These are phyloP conservation scores for Episyrphus balteatus DNA, from an alignment of 1,140 invertebrate genomes.

Conservation along the genomic window DNA sequence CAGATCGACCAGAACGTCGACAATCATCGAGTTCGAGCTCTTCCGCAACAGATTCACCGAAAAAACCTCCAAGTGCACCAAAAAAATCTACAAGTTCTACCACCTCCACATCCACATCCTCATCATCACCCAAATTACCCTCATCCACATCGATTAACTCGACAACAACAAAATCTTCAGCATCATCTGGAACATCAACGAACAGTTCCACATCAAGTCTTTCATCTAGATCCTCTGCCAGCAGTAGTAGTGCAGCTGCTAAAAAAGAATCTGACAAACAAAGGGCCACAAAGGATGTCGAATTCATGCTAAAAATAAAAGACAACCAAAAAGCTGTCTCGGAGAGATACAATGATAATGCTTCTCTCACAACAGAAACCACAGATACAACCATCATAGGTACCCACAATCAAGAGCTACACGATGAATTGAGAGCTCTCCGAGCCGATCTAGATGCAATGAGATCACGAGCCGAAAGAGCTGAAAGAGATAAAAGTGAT, in stretches of 20 bases:
- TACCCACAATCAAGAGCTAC: constrained; percentile 37
- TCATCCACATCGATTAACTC: background rate
- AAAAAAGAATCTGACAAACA: constrained; percentile 14
- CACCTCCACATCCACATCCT: constrained; percentile 6
- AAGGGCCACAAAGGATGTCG: constrained; percentile 37
- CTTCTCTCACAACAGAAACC: constrained; percentile 36
- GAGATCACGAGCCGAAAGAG: constrained; percentile 53
- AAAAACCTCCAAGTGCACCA: constrained; percentile 20
- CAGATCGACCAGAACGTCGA: constrained; percentile 30
- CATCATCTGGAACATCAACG: background rate
- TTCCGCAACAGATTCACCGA: constrained; percentile 6
- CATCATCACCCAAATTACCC: background rate
- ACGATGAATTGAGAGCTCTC: constrained; percentile 56
- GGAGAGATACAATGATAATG: constrained; percentile 36
- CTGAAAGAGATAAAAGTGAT: constrained; percentile 80
- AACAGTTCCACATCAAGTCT: constrained; percentile 6
- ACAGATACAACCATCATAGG: constrained; percentile 39
- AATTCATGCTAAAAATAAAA: constrained; percentile 37
- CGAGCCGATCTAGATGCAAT: constrained; percentile 47
- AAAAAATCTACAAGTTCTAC: constrained; percentile 18
- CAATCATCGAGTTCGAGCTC: constrained; percentile 20
- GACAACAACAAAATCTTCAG: constrained; percentile 6
- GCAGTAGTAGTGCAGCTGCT: constrained; percentile 8
- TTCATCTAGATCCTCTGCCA: constrained; percentile 8
- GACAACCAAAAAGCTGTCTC: constrained; percentile 20